Evolutionary conservation across 1,140 invertebrate species (phyloP).

Genomic region (Stegodyphus dumicola): DNA sequence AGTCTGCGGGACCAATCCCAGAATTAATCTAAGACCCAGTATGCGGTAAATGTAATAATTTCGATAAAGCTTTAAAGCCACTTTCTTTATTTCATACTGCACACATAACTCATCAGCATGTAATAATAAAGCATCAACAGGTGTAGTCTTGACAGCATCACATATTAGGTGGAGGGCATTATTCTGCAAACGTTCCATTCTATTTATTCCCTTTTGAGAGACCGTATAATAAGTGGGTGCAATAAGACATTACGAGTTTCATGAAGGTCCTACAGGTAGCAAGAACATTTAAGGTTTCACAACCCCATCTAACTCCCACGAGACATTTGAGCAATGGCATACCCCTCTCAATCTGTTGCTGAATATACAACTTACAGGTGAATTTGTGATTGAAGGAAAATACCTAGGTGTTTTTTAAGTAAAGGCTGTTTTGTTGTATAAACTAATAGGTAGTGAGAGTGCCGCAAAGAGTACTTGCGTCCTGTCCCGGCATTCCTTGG

Average conservation of each 20-base stretch:
- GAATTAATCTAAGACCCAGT: too few species aligned
- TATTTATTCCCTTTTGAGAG: background rate
- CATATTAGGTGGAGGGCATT: background rate
- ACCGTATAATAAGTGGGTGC: background rate
- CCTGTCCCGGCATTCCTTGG: too few species aligned
- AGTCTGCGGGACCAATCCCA: background rate
- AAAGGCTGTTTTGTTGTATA: too few species aligned
- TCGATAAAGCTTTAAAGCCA: too few species aligned
- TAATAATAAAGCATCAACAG: too few species aligned
- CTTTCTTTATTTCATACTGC: too few species aligned
- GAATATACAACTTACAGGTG: background rate
- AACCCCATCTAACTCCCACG: background rate
- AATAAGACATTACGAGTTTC: slow-evolving; percentile 10
- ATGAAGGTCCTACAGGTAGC: slow-evolving; percentile 19
- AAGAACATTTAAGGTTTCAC: background rate
- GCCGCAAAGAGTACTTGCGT: background rate
- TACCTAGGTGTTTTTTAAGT: too few species aligned
- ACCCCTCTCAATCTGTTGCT: background rate
- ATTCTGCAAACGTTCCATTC: slow-evolving; percentile 1
- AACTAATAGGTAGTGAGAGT: too few species aligned
- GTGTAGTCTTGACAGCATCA: too few species aligned
- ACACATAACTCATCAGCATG: too few species aligned
- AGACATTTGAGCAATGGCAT: background rate
- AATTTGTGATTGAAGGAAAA: background rate
- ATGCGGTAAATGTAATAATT: too few species aligned